Evolutionary conservation across 2,797 vertebrate genomes (phyloP), one percentile per base, ranked within the genome.

Genomic region (Podarcis siculus): DNA sequence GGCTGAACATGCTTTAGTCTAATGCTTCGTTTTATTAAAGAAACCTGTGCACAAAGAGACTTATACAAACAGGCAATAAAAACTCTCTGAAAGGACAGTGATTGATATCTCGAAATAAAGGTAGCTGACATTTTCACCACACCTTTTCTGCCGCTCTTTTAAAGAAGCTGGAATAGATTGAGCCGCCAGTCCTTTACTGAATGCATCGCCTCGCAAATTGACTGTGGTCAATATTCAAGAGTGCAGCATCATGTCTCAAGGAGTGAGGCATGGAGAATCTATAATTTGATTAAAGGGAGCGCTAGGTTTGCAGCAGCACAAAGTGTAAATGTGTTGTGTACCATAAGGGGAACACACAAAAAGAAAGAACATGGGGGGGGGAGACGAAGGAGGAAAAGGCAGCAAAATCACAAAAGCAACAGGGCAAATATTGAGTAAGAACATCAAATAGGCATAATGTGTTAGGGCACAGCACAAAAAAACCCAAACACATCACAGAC

Each of bases 81-180:
- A 94, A 83, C 0, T 0, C 88, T 88, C 55, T 88, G 92, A 79
- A 92, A 92, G 92, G 92, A 86, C 91, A 92, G 92, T 90, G 87
- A 93, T 61, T 92, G 87, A 89, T 91, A 90, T 93, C 93, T 91
- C 69, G 35, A 69, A 76, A 32, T 67, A 94, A 91, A 91, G 77
- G 91, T 91, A 91, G 90, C 90, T 94, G 94, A 93, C 92, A 92
- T 95, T 95, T 94, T 88, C 90, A 83, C 85, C 81, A 71, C 77
- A 86, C 49, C 84, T 92, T 42, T 93, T 95, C 89, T 90, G 88
- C 89, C 89, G 88, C 8, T 89, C 87, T 92, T 92, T 87, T 93
- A 89, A 91, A 93, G 79, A 67, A 87, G 69, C 87, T 89, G 84
- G 61, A 0, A 0, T 58, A 45, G 85, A 81, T 30, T 86, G 89